These are phyloP conservation scores for Leptoteleia sp. DNA, from an alignment of 1,140 invertebrate species.

Conservation along the genomic window DNA sequence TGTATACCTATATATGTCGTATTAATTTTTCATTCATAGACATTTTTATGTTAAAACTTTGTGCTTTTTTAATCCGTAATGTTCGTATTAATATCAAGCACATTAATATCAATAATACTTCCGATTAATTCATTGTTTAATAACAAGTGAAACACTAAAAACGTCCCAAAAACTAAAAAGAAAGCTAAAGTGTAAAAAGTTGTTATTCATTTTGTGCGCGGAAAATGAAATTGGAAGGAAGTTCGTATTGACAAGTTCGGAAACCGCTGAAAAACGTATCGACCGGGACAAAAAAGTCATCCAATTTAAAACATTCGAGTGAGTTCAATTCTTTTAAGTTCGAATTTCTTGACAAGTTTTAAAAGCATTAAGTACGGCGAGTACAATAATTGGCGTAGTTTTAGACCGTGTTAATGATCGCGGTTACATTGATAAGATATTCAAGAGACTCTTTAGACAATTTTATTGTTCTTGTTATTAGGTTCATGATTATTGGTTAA, in stretches of 20 bases:
- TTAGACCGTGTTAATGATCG: slow-evolving; percentile 16
- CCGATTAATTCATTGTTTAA: no score
- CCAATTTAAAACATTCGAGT: slow-evolving; percentile 27
- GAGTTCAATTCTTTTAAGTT: slow-evolving; percentile 29
- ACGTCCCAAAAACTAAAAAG: no score
- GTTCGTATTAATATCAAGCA: no score
- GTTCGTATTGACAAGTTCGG: slow-evolving; percentile 3
- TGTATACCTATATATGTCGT: no score
- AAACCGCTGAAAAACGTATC: background rate
- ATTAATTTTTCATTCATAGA: no score
- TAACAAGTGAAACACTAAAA: no score
- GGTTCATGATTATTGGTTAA: background rate
- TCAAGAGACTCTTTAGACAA: background rate
- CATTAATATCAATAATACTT: no score
- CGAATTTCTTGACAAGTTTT: slow-evolving; percentile 21
- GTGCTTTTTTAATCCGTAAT: no score
- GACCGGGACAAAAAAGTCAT: slow-evolving; percentile 29
- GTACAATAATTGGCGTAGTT: slow-evolving; percentile 31
- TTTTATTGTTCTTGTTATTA: background rate
- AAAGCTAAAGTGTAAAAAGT: background rate
- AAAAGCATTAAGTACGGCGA: slow-evolving; percentile 10
- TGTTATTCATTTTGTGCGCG: background rate
- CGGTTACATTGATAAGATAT: slow-evolving; percentile 23
- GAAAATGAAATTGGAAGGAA: background rate
- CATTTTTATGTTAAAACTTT: no score